phyloP scores from a whole-genome alignment of 2,888 invertebrate species.

The Lochmaea crataegi region DNA sequence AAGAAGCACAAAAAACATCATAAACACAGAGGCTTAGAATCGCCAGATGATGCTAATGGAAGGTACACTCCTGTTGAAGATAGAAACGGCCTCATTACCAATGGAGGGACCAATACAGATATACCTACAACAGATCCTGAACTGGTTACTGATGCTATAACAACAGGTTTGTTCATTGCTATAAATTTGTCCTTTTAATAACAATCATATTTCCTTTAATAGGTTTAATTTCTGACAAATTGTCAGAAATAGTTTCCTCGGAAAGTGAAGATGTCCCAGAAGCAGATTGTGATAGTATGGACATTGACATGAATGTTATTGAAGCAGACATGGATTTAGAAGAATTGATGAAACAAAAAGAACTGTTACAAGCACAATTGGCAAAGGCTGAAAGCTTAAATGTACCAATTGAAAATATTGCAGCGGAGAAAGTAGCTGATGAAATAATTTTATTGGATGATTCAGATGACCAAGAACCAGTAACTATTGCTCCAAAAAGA shows the following conservation, averaged over 20 bases:
- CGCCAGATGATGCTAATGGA: conserved; percentile 59
- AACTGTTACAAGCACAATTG: conserved; percentile 84
- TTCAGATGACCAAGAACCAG: conserved; percentile 66
- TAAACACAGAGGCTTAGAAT: conserved; percentile 66
- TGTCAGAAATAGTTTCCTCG: conserved; percentile 73
- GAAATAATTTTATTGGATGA: conserved; percentile 75
- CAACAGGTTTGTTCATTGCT: conserved; percentile 55
- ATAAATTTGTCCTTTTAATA: background rate
- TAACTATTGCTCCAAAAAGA: conserved; percentile 24
- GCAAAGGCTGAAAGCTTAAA: conserved; percentile 71
- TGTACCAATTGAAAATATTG: conserved; percentile 39
- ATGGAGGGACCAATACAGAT: conserved; percentile 64
- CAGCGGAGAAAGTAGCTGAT: conserved; percentile 65
- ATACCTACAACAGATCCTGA: conserved; percentile 67
- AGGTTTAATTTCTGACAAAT: conserved; percentile 1
- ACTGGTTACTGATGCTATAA: conserved; percentile 67
- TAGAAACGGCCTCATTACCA: conserved; percentile 44
- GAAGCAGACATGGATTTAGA: conserved; percentile 90
- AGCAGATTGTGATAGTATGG: conserved; percentile 77
- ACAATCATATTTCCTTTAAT: conserved; percentile 49
- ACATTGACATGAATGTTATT: conserved; percentile 76
- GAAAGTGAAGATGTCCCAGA: conserved; percentile 72
- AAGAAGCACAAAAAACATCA: conserved; percentile 74
- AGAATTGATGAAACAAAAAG: conserved; percentile 91
- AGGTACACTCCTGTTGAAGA: conserved; percentile 59